Percentiles rank a stretch among this genome's conserved stretches.
Conservation (phyloP, 92 coral and sea anemone species). For the Montipora capitata region DNA sequence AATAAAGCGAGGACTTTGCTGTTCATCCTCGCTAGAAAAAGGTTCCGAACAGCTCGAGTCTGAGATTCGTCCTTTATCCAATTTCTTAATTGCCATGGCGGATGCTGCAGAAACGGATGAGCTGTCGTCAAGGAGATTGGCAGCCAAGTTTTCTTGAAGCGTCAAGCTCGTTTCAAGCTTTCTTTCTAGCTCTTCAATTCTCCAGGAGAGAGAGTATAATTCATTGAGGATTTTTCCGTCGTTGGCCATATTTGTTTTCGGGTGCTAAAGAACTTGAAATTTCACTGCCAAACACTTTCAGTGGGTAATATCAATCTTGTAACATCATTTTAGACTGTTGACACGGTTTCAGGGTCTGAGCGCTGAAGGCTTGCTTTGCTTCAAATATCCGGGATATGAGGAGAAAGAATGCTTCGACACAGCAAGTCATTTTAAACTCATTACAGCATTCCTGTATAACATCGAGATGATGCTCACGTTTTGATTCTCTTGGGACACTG, state of each 20-base stretch:
- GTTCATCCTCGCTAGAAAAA: conserved; percentile 41
- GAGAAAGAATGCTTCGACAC: too few species aligned
- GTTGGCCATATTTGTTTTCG: conserved; percentile 31
- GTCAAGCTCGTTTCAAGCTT: conserved; percentile 74
- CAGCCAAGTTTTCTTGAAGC: conserved; percentile 48
- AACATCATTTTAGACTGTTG: too few species aligned
- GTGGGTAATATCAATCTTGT: neutral
- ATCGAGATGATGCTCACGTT: conserved; percentile 14
- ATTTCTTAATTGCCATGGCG: conserved; percentile 12
- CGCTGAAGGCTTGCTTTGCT: too few species aligned
- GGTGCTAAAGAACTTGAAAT: neutral
- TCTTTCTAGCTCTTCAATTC: conserved; percentile 78
- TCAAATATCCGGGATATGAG: too few species aligned
- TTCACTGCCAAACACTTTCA: neutral
- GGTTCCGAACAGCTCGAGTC: conserved; percentile 42
- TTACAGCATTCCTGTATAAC: neutral
- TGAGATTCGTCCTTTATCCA: neutral
- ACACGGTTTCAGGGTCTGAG: too few species aligned
- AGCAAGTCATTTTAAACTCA: too few species aligned
- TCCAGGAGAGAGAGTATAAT: conserved; percentile 78
- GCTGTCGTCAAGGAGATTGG: conserved; percentile 32
- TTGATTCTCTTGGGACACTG: conserved; percentile 49
- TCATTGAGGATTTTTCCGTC: conserved; percentile 76
- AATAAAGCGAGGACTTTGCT: neutral
- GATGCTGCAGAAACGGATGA: conserved; percentile 17